These are phyloP conservation scores for Hydrocynus forskahlii DNA, from an alignment of 2,797 vertebrate species.

Conservation along the genomic window DNA sequence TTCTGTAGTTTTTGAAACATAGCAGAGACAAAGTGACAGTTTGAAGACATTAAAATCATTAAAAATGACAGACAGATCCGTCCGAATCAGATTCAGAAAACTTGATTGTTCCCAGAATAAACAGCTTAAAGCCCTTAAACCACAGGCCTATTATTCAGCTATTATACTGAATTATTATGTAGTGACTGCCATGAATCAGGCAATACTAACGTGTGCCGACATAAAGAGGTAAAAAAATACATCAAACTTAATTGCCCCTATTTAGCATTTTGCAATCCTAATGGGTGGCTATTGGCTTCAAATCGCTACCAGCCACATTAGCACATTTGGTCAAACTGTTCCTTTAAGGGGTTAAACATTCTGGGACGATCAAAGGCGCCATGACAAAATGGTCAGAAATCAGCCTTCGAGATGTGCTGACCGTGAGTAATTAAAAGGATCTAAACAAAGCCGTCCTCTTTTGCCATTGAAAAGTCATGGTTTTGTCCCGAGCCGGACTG, in stretches of 20 bases:
- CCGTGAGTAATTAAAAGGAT: constrained; percentile 3
- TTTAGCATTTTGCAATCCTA: not conserved
- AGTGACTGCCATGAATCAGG: too few relatives aligned
- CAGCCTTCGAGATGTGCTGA: not conserved
- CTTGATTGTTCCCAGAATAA: too few relatives aligned
- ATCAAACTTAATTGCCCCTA: not conserved
- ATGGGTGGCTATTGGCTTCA: not conserved
- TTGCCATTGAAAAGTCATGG: not conserved
- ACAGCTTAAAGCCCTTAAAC: too few relatives aligned
- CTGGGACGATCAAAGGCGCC: not conserved
- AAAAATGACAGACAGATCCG: too few relatives aligned
- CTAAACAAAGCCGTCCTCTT: not conserved
- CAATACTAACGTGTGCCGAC: too few relatives aligned
- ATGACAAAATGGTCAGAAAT: too few relatives aligned
- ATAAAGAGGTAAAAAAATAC: not conserved
- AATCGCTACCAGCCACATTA: not conserved
- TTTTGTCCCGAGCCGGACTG: not conserved
- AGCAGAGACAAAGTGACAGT: too few relatives aligned
- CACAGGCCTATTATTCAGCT: too few relatives aligned
- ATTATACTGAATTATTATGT: too few relatives aligned
- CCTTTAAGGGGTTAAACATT: not conserved
- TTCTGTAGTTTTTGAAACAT: too few relatives aligned
- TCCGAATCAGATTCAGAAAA: too few relatives aligned
- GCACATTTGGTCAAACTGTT: not conserved
- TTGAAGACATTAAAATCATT: too few relatives aligned